phyloP scores from a whole-genome alignment of 2,888 invertebrate species.

The Dryobota labecula region DNA sequence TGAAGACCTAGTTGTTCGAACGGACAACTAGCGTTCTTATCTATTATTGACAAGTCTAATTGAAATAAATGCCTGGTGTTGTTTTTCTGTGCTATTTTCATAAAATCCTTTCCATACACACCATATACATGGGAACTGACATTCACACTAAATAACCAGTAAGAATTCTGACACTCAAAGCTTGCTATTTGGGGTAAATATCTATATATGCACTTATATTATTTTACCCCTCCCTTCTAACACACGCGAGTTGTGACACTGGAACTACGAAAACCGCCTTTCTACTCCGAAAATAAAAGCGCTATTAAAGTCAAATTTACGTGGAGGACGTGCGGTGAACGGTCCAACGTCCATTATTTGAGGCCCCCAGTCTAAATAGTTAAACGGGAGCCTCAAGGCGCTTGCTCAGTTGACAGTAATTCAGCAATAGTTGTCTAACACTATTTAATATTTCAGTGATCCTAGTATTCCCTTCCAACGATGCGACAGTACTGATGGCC shows the following conservation, averaged over 20 bases:
- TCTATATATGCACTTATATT: no score
- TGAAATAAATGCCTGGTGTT: no score
- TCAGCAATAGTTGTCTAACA: neutral
- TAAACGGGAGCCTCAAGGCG: neutral
- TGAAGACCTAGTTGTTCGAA: no score
- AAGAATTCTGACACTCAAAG: no score
- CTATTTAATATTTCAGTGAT: slow-evolving; percentile 76
- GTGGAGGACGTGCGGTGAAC: neutral
- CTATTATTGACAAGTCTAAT: no score
- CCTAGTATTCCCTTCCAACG: slow-evolving; percentile 85
- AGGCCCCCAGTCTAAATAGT: neutral
- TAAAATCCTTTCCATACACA: neutral
- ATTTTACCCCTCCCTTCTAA: neutral
- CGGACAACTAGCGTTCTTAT: no score
- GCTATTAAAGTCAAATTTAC: neutral
- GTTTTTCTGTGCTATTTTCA: no score
- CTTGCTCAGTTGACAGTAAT: neutral
- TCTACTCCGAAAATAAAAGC: neutral
- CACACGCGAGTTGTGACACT: neutral
- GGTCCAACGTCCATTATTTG: no score
- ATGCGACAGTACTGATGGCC: slow-evolving; percentile 79
- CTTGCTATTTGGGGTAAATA: no score
- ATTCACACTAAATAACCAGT: no score
- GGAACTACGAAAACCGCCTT: neutral
- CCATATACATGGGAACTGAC: neutral